Evolutionary conservation across 2,113 vertebrate genomes (phyloP).

Genomic region (Carollia perspicillata): DNA sequence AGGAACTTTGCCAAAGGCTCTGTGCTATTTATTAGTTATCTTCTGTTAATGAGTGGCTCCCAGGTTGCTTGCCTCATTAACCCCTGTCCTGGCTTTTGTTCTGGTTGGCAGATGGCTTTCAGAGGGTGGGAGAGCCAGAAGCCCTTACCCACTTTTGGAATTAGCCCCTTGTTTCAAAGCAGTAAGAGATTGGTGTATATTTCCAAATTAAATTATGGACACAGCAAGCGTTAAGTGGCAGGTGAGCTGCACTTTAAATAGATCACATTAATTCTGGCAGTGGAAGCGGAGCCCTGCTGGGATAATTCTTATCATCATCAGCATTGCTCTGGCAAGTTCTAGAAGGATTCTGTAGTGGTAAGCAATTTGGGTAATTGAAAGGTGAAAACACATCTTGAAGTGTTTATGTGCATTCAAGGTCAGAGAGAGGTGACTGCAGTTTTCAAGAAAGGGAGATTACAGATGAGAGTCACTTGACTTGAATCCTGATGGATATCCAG

Average conservation of each 20-base stretch:
- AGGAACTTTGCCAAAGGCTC: not conserved
- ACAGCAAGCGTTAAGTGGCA: not conserved
- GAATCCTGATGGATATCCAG: not conserved
- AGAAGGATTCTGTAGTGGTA: slow-evolving; percentile 36
- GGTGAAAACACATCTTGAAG: not conserved
- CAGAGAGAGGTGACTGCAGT: not conserved
- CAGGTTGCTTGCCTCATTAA: not conserved
- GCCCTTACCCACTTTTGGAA: slow-evolving; percentile 10
- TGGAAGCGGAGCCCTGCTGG: not conserved
- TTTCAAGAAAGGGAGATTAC: not conserved
- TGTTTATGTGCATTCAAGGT: slow-evolving; percentile 41
- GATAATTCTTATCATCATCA: slow-evolving; percentile 2
- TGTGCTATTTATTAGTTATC: not conserved
- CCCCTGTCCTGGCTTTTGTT: not conserved
- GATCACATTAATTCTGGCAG: slow-evolving; percentile 20
- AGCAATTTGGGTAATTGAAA: slow-evolving; percentile 54
- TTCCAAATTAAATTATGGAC: slow-evolving; percentile 36
- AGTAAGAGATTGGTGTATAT: not conserved
- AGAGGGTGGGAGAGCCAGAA: not conserved
- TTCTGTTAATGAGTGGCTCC: not conserved
- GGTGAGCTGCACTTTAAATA: slow-evolving; percentile 54
- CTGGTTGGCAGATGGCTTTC: not conserved
- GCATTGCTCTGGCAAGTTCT: not conserved
- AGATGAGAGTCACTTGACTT: not conserved
- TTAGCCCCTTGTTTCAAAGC: not conserved